Percentiles rank a stretch among this genome's conserved stretches.
phyloP scores from a whole-genome alignment of 1,140 invertebrate species.

The roundworm (Caenorhabditis elegans) region WBcel235 BX284606.5:5508001-5508500 shows the following conservation, averaged over 20 bases:
- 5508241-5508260: not conserved
- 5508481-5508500: too few species aligned
- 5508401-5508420: too few species aligned
- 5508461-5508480: too few species aligned
- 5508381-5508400: too few species aligned
- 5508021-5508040: not conserved
- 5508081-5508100: not conserved
- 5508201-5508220: not conserved
- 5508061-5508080: not conserved
- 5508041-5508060: constrained; percentile 7
- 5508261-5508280: not conserved
- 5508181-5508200: not conserved
- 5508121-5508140: not conserved
- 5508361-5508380: too few species aligned
- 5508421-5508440: too few species aligned
- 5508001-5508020: not conserved
- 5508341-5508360: too few species aligned
- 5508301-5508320: too few species aligned
- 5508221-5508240: not conserved
- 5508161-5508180: not conserved
- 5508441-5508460: too few species aligned
- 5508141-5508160: constrained; percentile 27
- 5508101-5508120: constrained; percentile 8
- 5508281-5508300: not conserved
- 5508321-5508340: too few species aligned